phyloP scores from a whole-genome alignment of 2,888 invertebrate genomes.

The Eulithis prunata region DNA sequence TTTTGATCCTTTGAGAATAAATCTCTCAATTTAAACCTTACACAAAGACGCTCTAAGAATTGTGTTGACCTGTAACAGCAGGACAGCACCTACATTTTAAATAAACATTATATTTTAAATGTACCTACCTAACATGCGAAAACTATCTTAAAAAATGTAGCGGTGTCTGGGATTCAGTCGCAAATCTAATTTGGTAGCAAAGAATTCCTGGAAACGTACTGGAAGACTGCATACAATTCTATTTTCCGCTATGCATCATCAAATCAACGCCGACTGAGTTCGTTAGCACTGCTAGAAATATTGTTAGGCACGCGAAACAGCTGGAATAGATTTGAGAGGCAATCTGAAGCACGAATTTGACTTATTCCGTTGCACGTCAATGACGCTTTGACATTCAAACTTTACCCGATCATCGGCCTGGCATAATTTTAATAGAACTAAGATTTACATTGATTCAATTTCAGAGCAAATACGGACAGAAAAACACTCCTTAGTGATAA shows the following conservation, averaged over 20 bases:
- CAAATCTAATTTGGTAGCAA: slow-evolving; percentile 40
- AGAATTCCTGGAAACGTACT: slow-evolving; percentile 38
- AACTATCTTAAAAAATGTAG: slow-evolving; percentile 13
- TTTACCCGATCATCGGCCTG: slow-evolving; percentile 9
- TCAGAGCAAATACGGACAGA: not conserved
- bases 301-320: slow-evolving; percentile 28
- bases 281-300: slow-evolving; percentile 39
- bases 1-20: slow-evolving; percentile 12
- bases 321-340: slow-evolving; percentile 23
- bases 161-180: slow-evolving; percentile 33
- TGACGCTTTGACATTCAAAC: slow-evolving; percentile 25
- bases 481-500: no score
- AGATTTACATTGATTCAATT: not conserved
- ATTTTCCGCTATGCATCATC: slow-evolving; percentile 44
- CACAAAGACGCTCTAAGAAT: slow-evolving; percentile 13
- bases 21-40: slow-evolving; percentile 27
- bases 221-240: slow-evolving; percentile 43
- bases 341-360: slow-evolving; percentile 31
- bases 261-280: slow-evolving; percentile 43
- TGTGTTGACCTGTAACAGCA: not conserved
- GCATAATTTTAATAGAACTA: not conserved
- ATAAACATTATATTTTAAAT: slow-evolving; percentile 27
- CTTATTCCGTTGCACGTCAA: slow-evolving; percentile 29
- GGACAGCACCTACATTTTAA: slow-evolving; percentile 16
- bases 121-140: slow-evolving; percentile 31